These are phyloP conservation scores for Paramormyrops kingsleyae DNA, from an alignment of 2,113 vertebrate species.

Conservation along the genomic window DNA sequence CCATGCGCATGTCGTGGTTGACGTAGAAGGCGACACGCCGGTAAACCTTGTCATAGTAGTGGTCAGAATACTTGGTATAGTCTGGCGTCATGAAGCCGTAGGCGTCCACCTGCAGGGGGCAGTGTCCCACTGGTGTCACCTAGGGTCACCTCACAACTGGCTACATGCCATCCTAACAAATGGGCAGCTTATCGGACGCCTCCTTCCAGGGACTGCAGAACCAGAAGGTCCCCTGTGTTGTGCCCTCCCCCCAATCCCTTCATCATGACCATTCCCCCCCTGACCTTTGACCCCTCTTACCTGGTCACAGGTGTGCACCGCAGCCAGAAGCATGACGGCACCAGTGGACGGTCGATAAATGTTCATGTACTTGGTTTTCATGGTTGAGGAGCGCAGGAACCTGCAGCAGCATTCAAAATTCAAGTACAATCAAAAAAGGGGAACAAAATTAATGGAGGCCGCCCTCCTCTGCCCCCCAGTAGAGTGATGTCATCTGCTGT, in stretches of 20 bases:
- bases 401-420: slow-evolving; percentile 35
- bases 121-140: background rate
- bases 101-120: slow-evolving; percentile 58
- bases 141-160: background rate
- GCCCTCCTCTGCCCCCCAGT: background rate
- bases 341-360: slow-evolving; percentile 69
- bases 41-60: slow-evolving; percentile 57
- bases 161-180: background rate
- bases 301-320: slow-evolving; percentile 68
- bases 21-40: slow-evolving; percentile 47
- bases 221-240: background rate
- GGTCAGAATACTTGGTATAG: slow-evolving; percentile 59
- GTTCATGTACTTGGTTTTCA: slow-evolving; percentile 37
- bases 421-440: background rate
- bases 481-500: background rate
- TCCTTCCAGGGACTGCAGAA: background rate
- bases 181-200: background rate
- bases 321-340: slow-evolving; percentile 66
- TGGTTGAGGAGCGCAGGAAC: slow-evolving; percentile 49
- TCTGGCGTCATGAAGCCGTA: slow-evolving; percentile 71
- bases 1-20: slow-evolving; percentile 64
- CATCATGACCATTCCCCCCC: background rate
- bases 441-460: background rate
- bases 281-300: slow-evolving; percentile 34
- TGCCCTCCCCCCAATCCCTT: background rate